Conservation (phyloP, 2,113 vertebrate species). For the Opisthocomus hoazin region DNA sequence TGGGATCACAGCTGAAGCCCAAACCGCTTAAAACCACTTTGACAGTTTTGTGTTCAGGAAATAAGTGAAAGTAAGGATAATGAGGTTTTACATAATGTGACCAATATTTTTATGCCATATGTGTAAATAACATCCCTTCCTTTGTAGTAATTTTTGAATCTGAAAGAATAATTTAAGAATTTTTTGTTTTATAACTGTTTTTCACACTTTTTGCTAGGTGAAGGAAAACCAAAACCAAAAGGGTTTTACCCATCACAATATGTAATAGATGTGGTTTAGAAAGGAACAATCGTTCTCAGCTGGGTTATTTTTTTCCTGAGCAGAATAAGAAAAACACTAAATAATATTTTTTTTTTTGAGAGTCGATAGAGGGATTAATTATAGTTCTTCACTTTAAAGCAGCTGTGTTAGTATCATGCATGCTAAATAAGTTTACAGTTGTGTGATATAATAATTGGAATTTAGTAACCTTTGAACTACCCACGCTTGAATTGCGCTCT, state of each 20-base stretch:
- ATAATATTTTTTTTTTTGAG: background rate
- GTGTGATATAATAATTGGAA: constrained; percentile 2
- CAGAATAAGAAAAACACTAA: background rate
- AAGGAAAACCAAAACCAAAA: background rate
- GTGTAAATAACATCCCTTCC: accelerated
- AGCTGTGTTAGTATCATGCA: background rate
- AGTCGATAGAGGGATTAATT: background rate
- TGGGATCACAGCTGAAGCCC: background rate
- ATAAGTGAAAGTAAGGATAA: background rate
- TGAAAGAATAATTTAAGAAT: background rate
- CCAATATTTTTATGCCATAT: background rate
- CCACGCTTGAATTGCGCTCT: background rate
- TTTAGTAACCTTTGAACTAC: constrained; percentile 18
- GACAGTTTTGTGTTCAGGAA: background rate
- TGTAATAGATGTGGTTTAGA: background rate
- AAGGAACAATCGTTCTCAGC: background rate
- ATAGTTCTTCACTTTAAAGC: background rate
- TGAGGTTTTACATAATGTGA: background rate
- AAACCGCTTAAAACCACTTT: background rate
- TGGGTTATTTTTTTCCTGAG: background rate
- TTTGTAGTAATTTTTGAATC: background rate
- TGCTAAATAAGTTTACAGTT: constrained; percentile 20
- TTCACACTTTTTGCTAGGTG: background rate
- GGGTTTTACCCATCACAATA: background rate
- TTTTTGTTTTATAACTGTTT: background rate